A percentile compares a stretch with the other conserved stretches of the same genome.
phyloP scores from a whole-genome alignment of 2,113 vertebrate species.

The Coptodon rendalli region DNA sequence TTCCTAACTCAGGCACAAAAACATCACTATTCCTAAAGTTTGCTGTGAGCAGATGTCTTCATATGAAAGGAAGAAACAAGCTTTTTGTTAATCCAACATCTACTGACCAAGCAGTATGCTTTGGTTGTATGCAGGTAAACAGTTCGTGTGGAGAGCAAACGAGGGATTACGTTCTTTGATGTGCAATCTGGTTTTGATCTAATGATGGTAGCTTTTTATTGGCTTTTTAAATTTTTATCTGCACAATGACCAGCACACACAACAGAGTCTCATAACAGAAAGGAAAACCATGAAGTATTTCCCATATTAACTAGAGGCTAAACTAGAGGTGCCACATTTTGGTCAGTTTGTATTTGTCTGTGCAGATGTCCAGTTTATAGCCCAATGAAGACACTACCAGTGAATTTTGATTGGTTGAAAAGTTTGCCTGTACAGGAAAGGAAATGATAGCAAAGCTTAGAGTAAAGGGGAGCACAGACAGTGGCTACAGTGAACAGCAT shows the following conservation, averaged over 20 bases:
- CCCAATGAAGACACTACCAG: background rate
- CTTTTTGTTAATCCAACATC: background rate
- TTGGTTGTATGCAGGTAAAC: background rate
- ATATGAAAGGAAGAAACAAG: background rate
- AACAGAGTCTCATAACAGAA: background rate
- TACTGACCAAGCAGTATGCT: background rate
- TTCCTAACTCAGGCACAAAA: background rate
- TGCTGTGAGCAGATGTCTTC: background rate
- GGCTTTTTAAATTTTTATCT: background rate
- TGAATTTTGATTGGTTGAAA: background rate
- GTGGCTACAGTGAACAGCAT: background rate
- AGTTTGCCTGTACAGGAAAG: background rate
- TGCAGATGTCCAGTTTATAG: background rate
- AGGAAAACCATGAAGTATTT: background rate
- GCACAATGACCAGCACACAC: background rate
- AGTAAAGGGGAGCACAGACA: background rate
- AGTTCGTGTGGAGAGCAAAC: background rate
- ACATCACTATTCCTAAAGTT: background rate
- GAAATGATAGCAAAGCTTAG: background rate
- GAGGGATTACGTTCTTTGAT: background rate
- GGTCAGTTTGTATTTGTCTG: background rate
- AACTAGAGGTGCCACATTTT: background rate
- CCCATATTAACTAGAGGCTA: background rate
- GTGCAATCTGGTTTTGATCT: background rate
- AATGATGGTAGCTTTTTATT: background rate